A percentile compares a stretch with the other conserved stretches of the same genome.
phyloP scores from a whole-genome alignment of 2,113 vertebrate species.

The Lophius piscatorius region DNA sequence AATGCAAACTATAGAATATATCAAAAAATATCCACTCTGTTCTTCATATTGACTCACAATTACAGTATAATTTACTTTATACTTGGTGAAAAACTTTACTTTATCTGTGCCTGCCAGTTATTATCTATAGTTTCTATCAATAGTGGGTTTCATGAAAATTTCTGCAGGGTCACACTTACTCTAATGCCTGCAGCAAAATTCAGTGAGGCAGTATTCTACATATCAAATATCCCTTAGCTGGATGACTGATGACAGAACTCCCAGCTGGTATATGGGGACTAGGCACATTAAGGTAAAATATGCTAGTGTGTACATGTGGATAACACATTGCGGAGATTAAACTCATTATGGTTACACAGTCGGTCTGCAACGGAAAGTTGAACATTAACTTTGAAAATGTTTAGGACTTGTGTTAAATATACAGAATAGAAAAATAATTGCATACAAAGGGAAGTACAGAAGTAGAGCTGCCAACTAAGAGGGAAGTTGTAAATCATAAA shows the following conservation, averaged over 20 bases:
- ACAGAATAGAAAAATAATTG: neutral
- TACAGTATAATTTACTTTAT: neutral
- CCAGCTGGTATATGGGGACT: constrained; percentile 37
- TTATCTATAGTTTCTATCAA: constrained; percentile 1
- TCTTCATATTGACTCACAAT: neutral
- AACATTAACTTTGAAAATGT: constrained; percentile 15
- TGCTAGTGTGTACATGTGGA: constrained; percentile 55
- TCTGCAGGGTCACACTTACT: constrained; percentile 15
- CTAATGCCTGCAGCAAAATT: neutral
- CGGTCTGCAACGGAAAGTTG: constrained; percentile 28
- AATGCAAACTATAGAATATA: neutral
- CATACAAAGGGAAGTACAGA: neutral
- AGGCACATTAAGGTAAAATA: constrained; percentile 62
- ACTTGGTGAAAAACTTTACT: neutral
- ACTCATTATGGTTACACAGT: constrained; percentile 47
- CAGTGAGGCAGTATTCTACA: constrained; percentile 5
- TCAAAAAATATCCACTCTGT: neutral
- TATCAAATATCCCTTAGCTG: constrained; percentile 41
- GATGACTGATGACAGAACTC: constrained; percentile 42
- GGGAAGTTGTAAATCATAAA: no score
- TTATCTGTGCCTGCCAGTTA: neutral
- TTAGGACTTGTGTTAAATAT: neutral
- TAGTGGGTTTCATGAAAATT: constrained; percentile 5
- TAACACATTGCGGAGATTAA: constrained; percentile 59
- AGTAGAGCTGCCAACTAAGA: neutral